These are phyloP conservation scores for Strigops habroptila DNA, from an alignment of 2,113 vertebrate genomes.

Conservation along the genomic window DNA sequence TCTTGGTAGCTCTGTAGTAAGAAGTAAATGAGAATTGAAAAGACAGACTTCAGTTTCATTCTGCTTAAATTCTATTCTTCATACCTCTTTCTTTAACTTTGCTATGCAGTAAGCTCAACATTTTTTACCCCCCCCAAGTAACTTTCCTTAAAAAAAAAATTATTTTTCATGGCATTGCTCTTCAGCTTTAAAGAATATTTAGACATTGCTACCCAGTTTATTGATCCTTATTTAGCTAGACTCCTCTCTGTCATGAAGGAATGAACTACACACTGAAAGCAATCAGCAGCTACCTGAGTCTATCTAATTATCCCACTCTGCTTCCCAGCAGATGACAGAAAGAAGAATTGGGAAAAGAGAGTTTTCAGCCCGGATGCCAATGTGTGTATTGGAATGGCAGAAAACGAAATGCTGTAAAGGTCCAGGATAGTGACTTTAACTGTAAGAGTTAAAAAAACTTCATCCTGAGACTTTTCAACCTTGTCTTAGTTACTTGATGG, in stretches of 20 bases:
- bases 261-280: conserved; percentile 34
- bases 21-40: neutral
- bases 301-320: conserved; percentile 44
- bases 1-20: neutral
- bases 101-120: neutral
- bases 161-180: neutral
- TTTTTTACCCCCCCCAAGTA: neutral
- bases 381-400: conserved; percentile 6
- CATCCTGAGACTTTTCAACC: conserved; percentile 7
- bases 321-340: conserved; percentile 16
- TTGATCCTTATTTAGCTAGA: conserved; percentile 52
- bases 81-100: neutral
- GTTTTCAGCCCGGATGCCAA: conserved; percentile 15
- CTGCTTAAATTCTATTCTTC: neutral
- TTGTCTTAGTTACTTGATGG: conserved; percentile 45
- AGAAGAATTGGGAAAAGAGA: conserved; percentile 12
- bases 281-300: conserved; percentile 48
- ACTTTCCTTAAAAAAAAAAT: neutral
- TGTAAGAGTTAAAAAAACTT: conserved; percentile 33
- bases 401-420: conserved; percentile 47
- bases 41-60: neutral
- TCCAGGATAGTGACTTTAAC: conserved; percentile 21
- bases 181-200: conserved; percentile 27
- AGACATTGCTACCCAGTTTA: conserved; percentile 4
- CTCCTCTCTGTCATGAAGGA: conserved; percentile 9